phyloP scores from a whole-genome alignment of 1,140 invertebrate genomes.

The Hermetia illucens region DNA sequence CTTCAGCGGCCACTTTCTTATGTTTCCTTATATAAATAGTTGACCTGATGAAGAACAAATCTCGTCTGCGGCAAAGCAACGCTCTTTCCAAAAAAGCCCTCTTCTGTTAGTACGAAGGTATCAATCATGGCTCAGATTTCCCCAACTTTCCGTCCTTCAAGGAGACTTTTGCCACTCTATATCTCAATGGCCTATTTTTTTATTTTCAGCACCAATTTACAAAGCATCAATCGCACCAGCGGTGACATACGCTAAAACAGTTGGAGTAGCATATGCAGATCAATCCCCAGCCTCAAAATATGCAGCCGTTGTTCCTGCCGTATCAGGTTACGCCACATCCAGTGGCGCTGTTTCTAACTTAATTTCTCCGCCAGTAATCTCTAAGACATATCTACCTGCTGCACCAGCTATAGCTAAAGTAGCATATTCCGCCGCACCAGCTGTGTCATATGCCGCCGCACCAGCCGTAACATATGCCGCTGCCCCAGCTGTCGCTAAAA shows the following conservation, averaged over 20 bases:
- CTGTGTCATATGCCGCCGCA: constrained; percentile 7
- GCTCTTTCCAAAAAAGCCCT: too few species aligned
- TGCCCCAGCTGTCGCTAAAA: constrained; percentile 1
- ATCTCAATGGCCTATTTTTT: too few species aligned
- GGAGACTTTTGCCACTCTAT: too few species aligned
- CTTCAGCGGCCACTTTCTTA: too few species aligned
- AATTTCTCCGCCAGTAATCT: constrained; percentile 3
- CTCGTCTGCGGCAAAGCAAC: too few species aligned
- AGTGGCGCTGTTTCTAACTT: constrained; percentile 9
- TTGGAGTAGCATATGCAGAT: constrained; percentile 20
- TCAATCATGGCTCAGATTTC: too few species aligned
- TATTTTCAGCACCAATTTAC: too few species aligned
- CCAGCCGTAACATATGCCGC: constrained; percentile 8
- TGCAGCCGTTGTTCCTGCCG: constrained; percentile 21
- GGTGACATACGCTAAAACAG: constrained; percentile 15
- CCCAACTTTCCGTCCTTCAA: too few species aligned
- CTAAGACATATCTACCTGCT: constrained; percentile 14
- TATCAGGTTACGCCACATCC: constrained; percentile 21
- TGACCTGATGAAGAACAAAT: too few species aligned
- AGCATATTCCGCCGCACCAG: too few species aligned
- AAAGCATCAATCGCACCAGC: constrained; percentile 9
- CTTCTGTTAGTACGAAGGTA: too few species aligned
- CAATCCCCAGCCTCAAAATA: constrained; percentile 25
- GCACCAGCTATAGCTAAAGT: constrained; percentile 21
- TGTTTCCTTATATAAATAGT: too few species aligned